phyloP scores from a whole-genome alignment of 2,888 invertebrate genomes.

The Eretmocerus hayati region DNA sequence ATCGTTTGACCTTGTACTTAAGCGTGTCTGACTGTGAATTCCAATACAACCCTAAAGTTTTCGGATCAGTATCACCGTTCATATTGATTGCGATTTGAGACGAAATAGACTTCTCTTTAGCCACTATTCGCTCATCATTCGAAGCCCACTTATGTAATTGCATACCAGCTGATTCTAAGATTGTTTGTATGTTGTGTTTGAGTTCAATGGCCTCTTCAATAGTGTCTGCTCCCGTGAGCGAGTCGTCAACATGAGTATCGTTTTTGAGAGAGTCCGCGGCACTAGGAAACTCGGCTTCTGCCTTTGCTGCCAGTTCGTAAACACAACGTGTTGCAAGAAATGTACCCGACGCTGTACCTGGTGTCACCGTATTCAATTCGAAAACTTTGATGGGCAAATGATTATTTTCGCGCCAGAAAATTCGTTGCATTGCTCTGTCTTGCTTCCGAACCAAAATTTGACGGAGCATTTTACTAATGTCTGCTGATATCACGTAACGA shows the following conservation, averaged over 20 bases:
- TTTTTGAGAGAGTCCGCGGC: conserved; percentile 11
- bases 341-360: conserved; percentile 16
- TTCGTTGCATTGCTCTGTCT: conserved; percentile 16
- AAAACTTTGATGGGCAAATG: neutral
- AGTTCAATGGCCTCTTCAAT: conserved; percentile 18
- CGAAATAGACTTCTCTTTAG: no score
- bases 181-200: neutral
- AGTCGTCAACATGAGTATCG: conserved; percentile 26
- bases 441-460: conserved; percentile 3
- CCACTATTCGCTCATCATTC: no score
- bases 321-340: conserved; percentile 14
- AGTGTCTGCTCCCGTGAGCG: conserved; percentile 22
- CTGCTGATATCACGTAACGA: conserved; percentile 14
- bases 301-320: conserved; percentile 18
- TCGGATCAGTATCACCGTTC: no score
- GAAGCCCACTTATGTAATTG: neutral
- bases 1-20: no score
- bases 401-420: conserved; percentile 9
- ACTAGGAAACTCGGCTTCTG: conserved; percentile 10
- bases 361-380: conserved; percentile 17
- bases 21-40: no score
- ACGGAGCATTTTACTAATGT: conserved; percentile 7
- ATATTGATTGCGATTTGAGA: no score
- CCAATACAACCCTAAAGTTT: no score
- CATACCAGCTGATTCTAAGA: neutral